Base-by-base conservation (phyloP, 2,113 vertebrate species). In the Egretta garzetta region DNA sequence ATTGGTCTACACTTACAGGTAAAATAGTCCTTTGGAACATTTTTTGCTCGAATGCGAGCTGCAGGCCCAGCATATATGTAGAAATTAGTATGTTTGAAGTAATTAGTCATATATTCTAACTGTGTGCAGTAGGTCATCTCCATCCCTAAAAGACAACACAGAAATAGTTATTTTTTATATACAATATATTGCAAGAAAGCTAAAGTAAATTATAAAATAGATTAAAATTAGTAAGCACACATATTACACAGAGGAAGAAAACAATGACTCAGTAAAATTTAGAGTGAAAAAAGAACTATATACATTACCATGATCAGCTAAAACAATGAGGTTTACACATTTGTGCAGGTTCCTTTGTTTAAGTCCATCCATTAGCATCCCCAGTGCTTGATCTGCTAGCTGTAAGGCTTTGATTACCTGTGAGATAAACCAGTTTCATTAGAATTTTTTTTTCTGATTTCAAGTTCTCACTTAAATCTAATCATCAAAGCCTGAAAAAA, bases 271-370 rank as follows among this genome's bases (percentile, higher is more conserved):
- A 28, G 8, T 49, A 63, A 91, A 91, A 49, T 39, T 64, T 33
- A 85, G 18, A 52, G 7, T 59, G 45, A 82, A 83, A 71, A 85
- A 67, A 59, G 2, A 90, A 33, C 8, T 64, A 66, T 52, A 37
- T 70, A 88, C 62, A 92, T 98, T 98, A 99, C 99, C 99, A 12
- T 99, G 99, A 96, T 99, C 99, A 80, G 99, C 99, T 75, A 99
- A 19, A 85, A 99, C 73, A 68, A 99, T 98, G 60, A 99, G 27
- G 92, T 99, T 99, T 72, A 98, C 99, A 96, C 99, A 99, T 9
- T 98, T 97, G 86, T 98, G 98, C 70, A 99, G 97, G 50, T 98
- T 96, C 95, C 98, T 98, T 91, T 98, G 96, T 53, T 98, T 99
- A 56, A 99, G 98, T n/a, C 99, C 99, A 21, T 99, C 98, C 99